Evolutionary conservation across 2,797 vertebrate genomes (phyloP).

Genomic region (Anabacerthia variegaticeps): DNA sequence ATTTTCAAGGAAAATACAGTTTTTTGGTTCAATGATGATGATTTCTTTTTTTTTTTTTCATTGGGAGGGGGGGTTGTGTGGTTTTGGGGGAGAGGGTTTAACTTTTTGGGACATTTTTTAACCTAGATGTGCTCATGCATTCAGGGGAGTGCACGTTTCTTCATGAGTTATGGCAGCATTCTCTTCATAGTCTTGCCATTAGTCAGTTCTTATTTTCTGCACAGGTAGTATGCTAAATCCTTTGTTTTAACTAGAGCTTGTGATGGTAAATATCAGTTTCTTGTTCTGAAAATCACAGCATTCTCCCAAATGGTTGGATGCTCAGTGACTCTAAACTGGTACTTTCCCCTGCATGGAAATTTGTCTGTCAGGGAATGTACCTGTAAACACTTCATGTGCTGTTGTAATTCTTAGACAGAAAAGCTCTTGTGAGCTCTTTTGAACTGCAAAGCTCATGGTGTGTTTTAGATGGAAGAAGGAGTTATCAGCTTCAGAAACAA

Average conservation of each 20-base stretch:
- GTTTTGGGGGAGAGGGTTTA: no score
- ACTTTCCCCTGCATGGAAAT: background rate
- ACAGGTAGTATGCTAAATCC: background rate
- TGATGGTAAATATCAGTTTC: background rate
- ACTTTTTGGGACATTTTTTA: background rate
- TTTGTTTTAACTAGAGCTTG: background rate
- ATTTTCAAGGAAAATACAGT: background rate
- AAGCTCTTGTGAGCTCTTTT: background rate
- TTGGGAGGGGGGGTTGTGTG: no score
- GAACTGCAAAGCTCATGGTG: background rate
- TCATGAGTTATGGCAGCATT: background rate
- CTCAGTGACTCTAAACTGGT: background rate
- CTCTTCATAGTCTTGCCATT: background rate
- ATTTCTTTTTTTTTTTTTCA: no score
- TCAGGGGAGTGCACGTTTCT: background rate
- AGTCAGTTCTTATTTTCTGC: background rate
- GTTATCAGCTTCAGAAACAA: background rate
- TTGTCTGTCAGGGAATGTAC: background rate
- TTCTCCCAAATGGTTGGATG: background rate
- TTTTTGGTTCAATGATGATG: background rate
- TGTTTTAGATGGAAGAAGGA: background rate
- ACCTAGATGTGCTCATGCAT: background rate
- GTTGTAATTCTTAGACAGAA: background rate
- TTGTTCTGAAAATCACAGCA: background rate
- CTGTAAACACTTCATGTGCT: fast-evolving